Percentiles rank a stretch among this genome's conserved stretches.
phyloP scores from a whole-genome alignment of 2,113 vertebrate genomes.

The Petroica traversi region DNA sequence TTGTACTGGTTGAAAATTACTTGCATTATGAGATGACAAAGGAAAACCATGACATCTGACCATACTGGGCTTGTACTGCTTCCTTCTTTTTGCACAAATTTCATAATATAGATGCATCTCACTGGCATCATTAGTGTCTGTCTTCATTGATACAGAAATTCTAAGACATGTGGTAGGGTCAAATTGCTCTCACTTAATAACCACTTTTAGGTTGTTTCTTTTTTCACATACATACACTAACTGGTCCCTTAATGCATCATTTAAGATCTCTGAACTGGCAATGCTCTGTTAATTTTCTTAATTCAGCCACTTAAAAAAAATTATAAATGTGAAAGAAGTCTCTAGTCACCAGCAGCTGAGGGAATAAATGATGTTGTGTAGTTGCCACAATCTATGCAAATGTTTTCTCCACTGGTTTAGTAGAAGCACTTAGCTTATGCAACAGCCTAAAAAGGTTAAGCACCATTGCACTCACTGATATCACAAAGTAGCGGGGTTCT shows the following conservation, averaged over 20 bases:
- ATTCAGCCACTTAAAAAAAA: not conserved
- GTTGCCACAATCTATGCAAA: not conserved
- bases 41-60: not conserved
- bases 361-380: not conserved
- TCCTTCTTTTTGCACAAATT: not conserved
- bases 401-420: not conserved
- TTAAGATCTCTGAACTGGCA: not conserved
- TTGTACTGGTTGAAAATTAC: not conserved
- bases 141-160: not conserved
- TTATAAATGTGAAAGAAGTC: not conserved
- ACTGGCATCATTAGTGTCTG: not conserved
- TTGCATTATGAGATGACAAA: not conserved
- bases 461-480: not conserved
- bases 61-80: not conserved
- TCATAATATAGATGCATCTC: not conserved
- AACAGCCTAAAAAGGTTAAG: not conserved
- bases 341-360: not conserved
- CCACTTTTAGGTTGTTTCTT: not conserved
- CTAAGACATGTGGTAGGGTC: not conserved
- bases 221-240: not conserved
- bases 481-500: not conserved
- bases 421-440: not conserved
- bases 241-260: not conserved
- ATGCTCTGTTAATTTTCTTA: conserved; percentile 46
- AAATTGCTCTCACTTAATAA: conserved; percentile 8